Percentiles rank a stretch among this genome's conserved stretches.
phyloP scores from a whole-genome alignment of 2,113 vertebrate genomes.

The Sinosuthora webbiana region DNA sequence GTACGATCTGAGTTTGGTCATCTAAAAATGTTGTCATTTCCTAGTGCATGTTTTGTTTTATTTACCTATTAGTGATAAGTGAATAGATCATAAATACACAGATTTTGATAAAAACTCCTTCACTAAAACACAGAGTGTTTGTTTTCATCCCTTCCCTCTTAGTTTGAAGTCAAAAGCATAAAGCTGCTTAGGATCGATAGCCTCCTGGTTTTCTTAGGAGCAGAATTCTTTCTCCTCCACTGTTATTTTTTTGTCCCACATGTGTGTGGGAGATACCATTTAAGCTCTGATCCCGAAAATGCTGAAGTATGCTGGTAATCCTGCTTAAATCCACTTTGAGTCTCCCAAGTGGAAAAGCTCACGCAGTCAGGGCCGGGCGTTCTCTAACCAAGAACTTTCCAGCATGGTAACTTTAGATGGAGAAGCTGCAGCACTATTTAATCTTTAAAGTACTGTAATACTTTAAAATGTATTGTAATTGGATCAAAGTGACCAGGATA shows the following conservation, averaged over 20 bases:
- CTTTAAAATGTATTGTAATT: neutral
- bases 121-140: neutral
- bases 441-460: neutral
- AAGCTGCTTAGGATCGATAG: neutral
- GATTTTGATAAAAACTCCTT: neutral
- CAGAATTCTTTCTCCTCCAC: neutral
- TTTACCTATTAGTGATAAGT: neutral
- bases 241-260: neutral
- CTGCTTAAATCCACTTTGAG: neutral
- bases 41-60: neutral
- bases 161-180: neutral
- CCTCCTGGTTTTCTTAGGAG: neutral
- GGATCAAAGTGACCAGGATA: neutral
- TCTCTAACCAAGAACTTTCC: neutral
- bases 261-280: neutral
- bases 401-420: neutral
- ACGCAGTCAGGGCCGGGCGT: accelerated
- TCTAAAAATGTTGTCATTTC: neutral
- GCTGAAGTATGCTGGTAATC: neutral
- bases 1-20: neutral
- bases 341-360: neutral
- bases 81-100: neutral
- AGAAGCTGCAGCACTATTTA: neutral
- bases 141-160: neutral
- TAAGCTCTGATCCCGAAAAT: neutral